These are phyloP conservation scores for Rhingia campestris DNA, from an alignment of 2,888 invertebrate species.

Conservation along the genomic window DNA sequence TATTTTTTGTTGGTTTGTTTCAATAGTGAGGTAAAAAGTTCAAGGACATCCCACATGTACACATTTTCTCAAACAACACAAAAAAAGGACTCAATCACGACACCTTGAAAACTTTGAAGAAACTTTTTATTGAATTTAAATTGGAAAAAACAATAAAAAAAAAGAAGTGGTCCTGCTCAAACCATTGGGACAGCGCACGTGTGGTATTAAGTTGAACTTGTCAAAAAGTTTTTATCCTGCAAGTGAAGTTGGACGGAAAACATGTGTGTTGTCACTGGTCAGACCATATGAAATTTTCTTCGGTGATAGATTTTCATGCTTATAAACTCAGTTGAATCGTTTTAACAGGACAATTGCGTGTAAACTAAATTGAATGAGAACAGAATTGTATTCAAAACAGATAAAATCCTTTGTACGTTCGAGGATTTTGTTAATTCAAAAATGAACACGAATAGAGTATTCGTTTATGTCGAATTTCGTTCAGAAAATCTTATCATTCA, in stretches of 20 bases:
- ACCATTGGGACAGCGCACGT: neutral
- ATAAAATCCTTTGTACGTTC: neutral
- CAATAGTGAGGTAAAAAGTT: constrained; percentile 56
- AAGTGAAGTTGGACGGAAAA: constrained; percentile 31
- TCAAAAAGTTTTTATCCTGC: constrained; percentile 49
- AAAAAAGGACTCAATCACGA: constrained; percentile 38
- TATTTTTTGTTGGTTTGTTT: too few relatives aligned
- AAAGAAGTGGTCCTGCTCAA: neutral
- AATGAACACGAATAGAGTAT: too few relatives aligned
- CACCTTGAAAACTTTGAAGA: constrained; percentile 43
- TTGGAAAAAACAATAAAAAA: constrained; percentile 44
- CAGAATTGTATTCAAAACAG: constrained; percentile 3
- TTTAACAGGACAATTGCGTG: constrained; percentile 25
- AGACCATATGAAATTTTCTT: constrained; percentile 29
- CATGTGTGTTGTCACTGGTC: constrained; percentile 4
- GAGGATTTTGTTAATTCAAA: neutral
- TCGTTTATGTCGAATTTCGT: too few relatives aligned
- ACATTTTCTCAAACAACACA: neutral
- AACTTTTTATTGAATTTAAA: constrained; percentile 65
- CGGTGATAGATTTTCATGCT: constrained; percentile 6
- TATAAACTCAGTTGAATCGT: constrained; percentile 9
- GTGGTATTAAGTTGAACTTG: constrained; percentile 19
- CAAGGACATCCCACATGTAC: constrained; percentile 42
- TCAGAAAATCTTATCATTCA: too few relatives aligned
- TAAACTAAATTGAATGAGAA: constrained; percentile 25